These are phyloP conservation scores for Caenorhabditis tropicalis DNA, from an alignment of 1,140 invertebrate species.

Conservation along the genomic window DNA sequence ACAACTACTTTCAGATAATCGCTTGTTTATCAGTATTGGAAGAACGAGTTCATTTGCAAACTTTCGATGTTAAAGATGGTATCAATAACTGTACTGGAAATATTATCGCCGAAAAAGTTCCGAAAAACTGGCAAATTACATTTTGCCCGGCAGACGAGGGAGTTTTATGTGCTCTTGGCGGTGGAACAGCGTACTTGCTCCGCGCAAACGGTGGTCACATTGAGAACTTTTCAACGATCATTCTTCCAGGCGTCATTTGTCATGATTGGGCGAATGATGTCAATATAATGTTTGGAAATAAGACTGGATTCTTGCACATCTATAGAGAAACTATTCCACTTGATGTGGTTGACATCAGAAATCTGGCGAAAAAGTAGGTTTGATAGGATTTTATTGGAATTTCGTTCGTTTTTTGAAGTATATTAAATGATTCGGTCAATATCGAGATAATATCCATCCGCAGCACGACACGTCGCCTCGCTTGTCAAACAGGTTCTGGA, in stretches of 20 bases:
- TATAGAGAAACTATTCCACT: conserved; percentile 18
- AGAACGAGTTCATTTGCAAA: conserved; percentile 30
- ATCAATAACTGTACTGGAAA: conserved; percentile 28
- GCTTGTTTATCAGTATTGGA: conserved; percentile 34
- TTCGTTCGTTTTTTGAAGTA: neutral
- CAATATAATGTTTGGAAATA: conserved; percentile 7
- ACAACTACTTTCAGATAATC: conserved; percentile 11
- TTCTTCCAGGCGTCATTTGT: neutral
- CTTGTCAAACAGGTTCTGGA: conserved; percentile 29
- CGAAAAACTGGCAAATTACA: conserved; percentile 7
- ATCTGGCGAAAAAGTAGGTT: neutral
- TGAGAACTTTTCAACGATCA: neutral
- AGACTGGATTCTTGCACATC: conserved; percentile 8
- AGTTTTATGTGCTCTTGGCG: conserved; percentile 6
- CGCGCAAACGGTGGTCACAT: conserved; percentile 1
- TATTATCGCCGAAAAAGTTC: conserved; percentile 16
- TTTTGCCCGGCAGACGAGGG: conserved; percentile 13
- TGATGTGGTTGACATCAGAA: conserved; percentile 24
- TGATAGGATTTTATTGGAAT: neutral
- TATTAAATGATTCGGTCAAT: conserved; percentile 1
- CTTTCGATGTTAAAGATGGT: conserved; percentile 23
- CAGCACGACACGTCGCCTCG: conserved; percentile 33
- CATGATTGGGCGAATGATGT: conserved; percentile 39
- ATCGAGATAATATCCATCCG: conserved; percentile 12
- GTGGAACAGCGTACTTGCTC: neutral